phyloP scores from a whole-genome alignment of 2,113 vertebrate genomes.

The Erpornis zantholeuca region DNA sequence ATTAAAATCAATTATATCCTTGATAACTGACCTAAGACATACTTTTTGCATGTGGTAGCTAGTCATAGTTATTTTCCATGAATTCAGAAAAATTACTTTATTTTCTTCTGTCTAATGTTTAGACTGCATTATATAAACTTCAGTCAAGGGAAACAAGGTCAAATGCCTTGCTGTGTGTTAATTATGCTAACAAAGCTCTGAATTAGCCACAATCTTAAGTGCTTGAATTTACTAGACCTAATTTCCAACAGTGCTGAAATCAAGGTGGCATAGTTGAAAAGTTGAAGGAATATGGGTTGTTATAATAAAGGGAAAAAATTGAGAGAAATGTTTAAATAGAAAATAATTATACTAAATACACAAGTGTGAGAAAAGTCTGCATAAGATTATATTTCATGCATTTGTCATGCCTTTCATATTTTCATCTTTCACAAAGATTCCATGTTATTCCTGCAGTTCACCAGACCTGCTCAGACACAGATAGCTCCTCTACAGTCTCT shows the following conservation, averaged over 20 bases:
- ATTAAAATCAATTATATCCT: neutral
- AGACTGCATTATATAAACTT: neutral
- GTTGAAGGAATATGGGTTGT: accelerated
- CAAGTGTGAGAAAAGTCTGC: neutral
- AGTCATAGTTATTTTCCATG: neutral
- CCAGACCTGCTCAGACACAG: neutral
- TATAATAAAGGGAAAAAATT: neutral
- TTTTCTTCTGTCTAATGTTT: neutral
- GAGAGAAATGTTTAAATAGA: neutral
- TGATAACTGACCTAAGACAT: neutral
- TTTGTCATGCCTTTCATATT: neutral
- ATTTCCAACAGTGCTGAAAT: neutral
- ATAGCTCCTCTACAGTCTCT: neutral
- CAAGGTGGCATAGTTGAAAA: neutral
- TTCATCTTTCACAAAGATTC: neutral
- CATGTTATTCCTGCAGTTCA: neutral
- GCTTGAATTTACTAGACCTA: neutral
- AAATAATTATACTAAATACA: neutral
- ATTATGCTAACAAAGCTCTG: neutral
- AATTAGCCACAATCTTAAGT: neutral
- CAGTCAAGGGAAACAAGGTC: neutral
- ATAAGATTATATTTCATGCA: neutral
- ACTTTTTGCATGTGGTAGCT: neutral
- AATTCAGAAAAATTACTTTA: neutral
- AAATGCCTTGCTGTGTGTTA: neutral